Conservation (phyloP, 2,797 vertebrate genomes). For the Phataginus tricuspis region DNA sequence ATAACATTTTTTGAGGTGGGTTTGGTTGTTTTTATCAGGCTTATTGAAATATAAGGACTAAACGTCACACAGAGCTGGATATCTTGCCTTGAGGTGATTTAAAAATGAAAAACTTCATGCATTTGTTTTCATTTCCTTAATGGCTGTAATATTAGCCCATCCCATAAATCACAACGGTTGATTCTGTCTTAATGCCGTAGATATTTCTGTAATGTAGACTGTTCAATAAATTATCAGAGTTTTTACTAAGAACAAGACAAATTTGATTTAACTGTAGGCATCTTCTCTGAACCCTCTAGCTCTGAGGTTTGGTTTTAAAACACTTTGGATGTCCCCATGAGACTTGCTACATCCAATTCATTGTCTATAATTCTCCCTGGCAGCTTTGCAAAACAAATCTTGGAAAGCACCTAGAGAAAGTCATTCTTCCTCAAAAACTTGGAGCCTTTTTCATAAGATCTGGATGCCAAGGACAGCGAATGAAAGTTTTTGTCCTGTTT, state of each 20-base stretch:
- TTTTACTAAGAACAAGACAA: conserved; percentile 69
- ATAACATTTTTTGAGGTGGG: background rate
- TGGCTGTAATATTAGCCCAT: conserved; percentile 65
- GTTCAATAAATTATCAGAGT: conserved; percentile 74
- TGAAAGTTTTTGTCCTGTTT: conserved; percentile 32
- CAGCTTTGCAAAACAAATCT: conserved; percentile 87
- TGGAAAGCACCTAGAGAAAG: conserved; percentile 83
- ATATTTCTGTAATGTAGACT: conserved; percentile 73
- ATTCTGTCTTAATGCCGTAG: conserved; percentile 69
- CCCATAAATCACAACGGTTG: conserved; percentile 65
- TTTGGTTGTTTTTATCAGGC: conserved; percentile 71
- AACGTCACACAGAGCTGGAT: conserved; percentile 73
- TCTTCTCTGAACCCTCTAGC: conserved; percentile 50
- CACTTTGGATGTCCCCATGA: conserved; percentile 82
- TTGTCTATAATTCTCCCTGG: conserved; percentile 83
- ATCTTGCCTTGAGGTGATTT: conserved; percentile 78
- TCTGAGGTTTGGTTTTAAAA: conserved; percentile 67
- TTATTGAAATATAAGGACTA: conserved; percentile 80
- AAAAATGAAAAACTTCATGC: conserved; percentile 75
- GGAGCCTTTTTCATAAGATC: conserved; percentile 73
- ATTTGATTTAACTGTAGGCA: conserved; percentile 66
- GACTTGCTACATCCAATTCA: conserved; percentile 84
- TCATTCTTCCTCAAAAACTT: conserved; percentile 84
- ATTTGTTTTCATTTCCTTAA: conserved; percentile 64
- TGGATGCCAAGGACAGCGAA: conserved; percentile 70